A percentile compares a stretch with the other conserved stretches of the same genome.
phyloP scores from a whole-genome alignment of 2,113 vertebrate genomes.

The Dendrocopos noguchii region DNA sequence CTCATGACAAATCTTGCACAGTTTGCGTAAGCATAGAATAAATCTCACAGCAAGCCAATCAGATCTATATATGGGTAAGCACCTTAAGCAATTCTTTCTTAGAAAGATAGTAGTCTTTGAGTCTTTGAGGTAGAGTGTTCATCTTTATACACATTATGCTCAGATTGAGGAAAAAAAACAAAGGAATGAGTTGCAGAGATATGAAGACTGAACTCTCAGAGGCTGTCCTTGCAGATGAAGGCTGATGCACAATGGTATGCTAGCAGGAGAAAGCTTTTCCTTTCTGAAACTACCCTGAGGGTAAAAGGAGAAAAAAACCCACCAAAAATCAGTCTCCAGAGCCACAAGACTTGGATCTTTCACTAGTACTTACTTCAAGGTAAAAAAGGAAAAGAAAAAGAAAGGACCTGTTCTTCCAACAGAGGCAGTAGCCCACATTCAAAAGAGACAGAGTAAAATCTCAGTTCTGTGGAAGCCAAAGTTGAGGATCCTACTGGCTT shows the following conservation, averaged over 20 bases:
- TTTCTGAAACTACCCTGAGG: neutral
- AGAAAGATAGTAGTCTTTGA: neutral
- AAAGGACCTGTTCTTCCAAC: neutral
- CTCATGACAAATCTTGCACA: neutral
- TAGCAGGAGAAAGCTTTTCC: neutral
- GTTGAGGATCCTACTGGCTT: neutral
- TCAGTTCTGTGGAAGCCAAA: neutral
- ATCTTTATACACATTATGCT: neutral
- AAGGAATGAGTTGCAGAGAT: neutral
- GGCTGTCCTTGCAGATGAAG: neutral
- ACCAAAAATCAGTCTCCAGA: neutral
- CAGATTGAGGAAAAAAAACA: neutral
- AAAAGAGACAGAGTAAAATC: neutral
- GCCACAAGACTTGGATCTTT: neutral
- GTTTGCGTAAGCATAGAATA: neutral
- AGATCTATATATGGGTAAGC: neutral
- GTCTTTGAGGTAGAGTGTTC: neutral
- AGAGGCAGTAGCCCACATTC: neutral
- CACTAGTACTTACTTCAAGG: neutral
- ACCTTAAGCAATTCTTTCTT: neutral
- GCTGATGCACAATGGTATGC: neutral
- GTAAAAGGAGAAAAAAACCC: neutral
- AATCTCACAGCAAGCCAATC: neutral
- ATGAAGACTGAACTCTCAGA: neutral
- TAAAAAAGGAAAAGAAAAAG: neutral